Evolutionary conservation across 2,113 vertebrate species (phyloP).

Genomic region (Halcyon malimbica): DNA sequence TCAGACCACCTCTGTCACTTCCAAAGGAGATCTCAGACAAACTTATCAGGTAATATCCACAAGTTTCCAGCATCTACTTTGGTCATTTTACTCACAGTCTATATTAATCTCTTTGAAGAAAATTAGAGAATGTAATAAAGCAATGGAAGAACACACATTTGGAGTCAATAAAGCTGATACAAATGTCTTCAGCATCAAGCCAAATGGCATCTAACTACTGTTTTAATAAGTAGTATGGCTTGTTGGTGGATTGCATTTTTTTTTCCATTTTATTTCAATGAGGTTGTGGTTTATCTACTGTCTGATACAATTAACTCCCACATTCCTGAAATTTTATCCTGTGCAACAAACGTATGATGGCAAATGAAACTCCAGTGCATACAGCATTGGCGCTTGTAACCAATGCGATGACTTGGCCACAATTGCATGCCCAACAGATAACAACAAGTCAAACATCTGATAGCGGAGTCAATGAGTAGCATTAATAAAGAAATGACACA

Average conservation of each 20-base stretch:
- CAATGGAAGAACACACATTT: not conserved
- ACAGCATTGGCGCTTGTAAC: not conserved
- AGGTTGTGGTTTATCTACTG: not conserved
- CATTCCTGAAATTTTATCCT: not conserved
- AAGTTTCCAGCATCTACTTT: not conserved
- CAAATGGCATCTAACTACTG: not conserved
- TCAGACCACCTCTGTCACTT: not conserved
- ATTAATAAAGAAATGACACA: not conserved
- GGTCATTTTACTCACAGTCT: not conserved
- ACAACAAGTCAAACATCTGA: not conserved
- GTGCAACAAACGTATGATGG: not conserved
- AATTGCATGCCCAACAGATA: not conserved
- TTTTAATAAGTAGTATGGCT: not conserved
- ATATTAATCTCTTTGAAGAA: not conserved
- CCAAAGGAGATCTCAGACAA: not conserved
- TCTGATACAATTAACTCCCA: not conserved
- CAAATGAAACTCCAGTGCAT: not conserved
- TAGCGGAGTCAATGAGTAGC: not conserved
- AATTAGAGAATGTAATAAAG: constrained; percentile 6
- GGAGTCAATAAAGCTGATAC: not conserved
- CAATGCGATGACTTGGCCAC: not conserved
- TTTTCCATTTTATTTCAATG: accelerated
- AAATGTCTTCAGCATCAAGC: not conserved
- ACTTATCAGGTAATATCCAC: not conserved
- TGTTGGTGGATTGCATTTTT: not conserved